Base-by-base conservation (phyloP, 2,888 invertebrate genomes). In the Ecdyonurus torrentis region DNA sequence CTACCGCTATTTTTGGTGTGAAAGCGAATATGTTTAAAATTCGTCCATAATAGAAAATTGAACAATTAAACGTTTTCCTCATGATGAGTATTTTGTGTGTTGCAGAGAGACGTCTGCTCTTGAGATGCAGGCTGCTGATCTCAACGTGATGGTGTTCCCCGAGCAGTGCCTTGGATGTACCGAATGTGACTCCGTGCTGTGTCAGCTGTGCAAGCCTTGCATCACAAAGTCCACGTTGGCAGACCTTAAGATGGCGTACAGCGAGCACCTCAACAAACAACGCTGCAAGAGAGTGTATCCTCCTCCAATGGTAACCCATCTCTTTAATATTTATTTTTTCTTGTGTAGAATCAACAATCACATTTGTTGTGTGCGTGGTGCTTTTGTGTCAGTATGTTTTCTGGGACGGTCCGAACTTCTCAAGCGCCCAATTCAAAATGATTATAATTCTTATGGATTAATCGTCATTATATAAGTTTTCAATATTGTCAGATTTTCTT, bases 241-340 rank as follows among this genome's bases (percentile, higher is more conserved):
- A 18, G 79, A 78, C 63, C 73, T 96, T 10, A 77, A 83, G 61
- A 76, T 78, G 66, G 87, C 93, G 0, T 88, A 88, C 70, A 76
- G 79, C 61, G 96, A 98, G 71, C 90, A 92, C 72, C 74, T 88
- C 22, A 87, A 89, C 72, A 81, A 83, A 69, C 85, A 86, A 63
- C 87, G 89, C 68, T 93, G 86, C 73, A 83, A 85, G 70, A 80
- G 96, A 68, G 79, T 96, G 24, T 85, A 89, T 70, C 96, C 96
- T 1, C 86, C 86, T 15, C 71, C 82, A 25, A 83, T 86, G 79
- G 84, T 76, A 70, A n/a, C n/a, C n/a, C n/a, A n/a, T n/a, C n/a
- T n/a, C n/a, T n/a, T n/a, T n/a, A n/a, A n/a, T n/a, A n/a, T n/a
- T n/a, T n/a, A n/a, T n/a, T n/a, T n/a, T n/a, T n/a, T n/a, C n/a